These are phyloP conservation scores for Crocodylus rhombifer DNA, from an alignment of 2,797 vertebrate genomes.

Conservation along the genomic window DNA sequence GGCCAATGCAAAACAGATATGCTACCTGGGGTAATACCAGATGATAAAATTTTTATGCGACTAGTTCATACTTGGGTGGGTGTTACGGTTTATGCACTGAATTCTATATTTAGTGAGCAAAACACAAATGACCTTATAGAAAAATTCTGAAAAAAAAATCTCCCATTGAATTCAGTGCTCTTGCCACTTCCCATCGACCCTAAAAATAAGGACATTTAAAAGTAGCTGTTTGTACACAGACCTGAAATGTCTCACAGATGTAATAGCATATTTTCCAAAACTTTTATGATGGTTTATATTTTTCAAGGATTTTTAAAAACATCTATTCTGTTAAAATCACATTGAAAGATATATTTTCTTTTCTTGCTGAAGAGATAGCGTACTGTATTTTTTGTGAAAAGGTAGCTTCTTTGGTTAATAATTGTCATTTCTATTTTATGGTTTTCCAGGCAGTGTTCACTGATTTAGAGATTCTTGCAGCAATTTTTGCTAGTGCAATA, in stretches of 20 bases:
- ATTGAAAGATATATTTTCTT: not conserved
- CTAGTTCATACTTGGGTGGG: not conserved
- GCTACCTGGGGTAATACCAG: not conserved
- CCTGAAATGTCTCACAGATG: constrained; percentile 21
- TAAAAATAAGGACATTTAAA: not conserved
- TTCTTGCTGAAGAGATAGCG: not conserved
- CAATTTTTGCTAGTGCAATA: constrained; percentile 99
- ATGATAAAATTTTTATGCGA: not conserved
- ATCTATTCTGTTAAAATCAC: not conserved
- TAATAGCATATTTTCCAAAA: not conserved
- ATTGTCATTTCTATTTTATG: constrained; percentile 1
- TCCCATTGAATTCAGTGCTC: not conserved
- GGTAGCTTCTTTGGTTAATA: not conserved
- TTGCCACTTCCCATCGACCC: not conserved
- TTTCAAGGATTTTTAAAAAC: not conserved
- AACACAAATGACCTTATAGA: not conserved
- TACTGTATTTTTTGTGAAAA: not conserved
- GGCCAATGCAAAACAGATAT: not conserved
- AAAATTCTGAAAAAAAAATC: not conserved
- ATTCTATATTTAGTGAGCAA: not conserved
- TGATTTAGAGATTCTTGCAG: constrained; percentile 97
- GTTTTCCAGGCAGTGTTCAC: constrained; percentile 94
- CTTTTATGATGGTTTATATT: not conserved
- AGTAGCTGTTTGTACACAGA: not conserved
- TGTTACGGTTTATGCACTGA: not conserved